phyloP scores from a whole-genome alignment of 2,113 vertebrate species.

The Hemicordylus capensis region DNA sequence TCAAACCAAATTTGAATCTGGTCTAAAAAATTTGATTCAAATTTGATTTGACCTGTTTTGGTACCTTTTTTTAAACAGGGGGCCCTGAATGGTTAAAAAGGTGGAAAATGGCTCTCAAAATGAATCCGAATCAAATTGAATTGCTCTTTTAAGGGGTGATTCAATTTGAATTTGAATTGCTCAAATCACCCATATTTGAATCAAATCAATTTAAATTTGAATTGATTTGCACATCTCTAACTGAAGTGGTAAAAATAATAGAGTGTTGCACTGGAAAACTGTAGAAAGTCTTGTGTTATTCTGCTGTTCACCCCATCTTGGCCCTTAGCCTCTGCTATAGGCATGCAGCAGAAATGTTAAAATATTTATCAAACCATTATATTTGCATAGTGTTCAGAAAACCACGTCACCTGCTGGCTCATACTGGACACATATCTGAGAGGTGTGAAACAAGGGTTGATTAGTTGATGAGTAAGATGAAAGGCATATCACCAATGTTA shows the following conservation, averaged over 20 bases:
- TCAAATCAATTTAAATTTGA: no score
- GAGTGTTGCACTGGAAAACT: background rate
- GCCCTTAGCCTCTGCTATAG: background rate
- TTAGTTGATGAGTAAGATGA: background rate
- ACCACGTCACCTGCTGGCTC: background rate
- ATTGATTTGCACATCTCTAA: no score
- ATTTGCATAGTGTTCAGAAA: background rate
- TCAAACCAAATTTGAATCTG: no score
- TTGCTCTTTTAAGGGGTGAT: no score
- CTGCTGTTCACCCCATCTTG: background rate
- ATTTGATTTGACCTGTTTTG: no score
- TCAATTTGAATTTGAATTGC: no score
- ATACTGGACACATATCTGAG: background rate
- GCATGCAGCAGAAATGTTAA: background rate
- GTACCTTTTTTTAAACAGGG: no score
- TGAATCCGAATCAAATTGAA: no score
- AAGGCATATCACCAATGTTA: background rate
- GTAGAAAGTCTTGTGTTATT: background rate
- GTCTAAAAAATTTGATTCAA: no score
- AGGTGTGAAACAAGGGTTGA: background rate
- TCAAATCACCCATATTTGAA: no score
- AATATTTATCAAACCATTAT: conserved; percentile 1
- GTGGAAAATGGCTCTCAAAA: no score
- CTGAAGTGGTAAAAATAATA: conserved; percentile 1
- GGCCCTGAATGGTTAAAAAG: no score